phyloP scores from a whole-genome alignment of 2,113 vertebrate genomes.

The Gopherus evgoodei region DNA sequence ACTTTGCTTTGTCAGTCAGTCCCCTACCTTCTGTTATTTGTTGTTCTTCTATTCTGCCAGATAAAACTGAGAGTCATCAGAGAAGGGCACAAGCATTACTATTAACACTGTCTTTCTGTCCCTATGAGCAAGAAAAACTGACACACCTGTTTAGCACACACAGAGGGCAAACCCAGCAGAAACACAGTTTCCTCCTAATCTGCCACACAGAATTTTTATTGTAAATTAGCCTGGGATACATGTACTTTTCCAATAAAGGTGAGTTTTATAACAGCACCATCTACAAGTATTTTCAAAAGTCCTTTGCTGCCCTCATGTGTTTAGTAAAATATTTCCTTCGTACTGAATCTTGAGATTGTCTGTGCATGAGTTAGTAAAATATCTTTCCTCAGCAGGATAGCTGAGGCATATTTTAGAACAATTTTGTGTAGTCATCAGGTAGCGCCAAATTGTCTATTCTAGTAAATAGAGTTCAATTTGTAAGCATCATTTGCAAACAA shows the following conservation, averaged over 20 bases:
- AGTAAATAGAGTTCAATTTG: not conserved
- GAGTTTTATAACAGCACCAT: not conserved
- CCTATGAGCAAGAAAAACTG: constrained; percentile 1
- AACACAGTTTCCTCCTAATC: not conserved
- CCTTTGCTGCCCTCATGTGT: constrained; percentile 68
- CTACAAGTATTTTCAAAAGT: constrained; percentile 2
- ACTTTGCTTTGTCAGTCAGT: not conserved
- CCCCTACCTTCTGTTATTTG: accelerated
- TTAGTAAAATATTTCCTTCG: not conserved
- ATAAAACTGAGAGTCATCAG: not conserved
- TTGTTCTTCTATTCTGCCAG: not conserved
- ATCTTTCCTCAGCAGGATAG: not conserved
- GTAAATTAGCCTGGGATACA: not conserved
- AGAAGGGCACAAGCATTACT: not conserved
- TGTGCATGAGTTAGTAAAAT: not conserved
- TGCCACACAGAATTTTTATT: not conserved
- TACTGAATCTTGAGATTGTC: not conserved
- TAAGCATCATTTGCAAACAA: not conserved
- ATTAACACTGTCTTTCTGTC: not conserved
- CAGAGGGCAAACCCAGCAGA: not conserved
- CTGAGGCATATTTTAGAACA: not conserved
- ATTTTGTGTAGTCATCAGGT: not conserved
- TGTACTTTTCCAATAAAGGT: not conserved
- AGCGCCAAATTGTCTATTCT: not conserved
- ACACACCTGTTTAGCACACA: not conserved